Evolutionary conservation across 2,888 invertebrate genomes (phyloP), one percentile per base, ranked within the genome.

Genomic region (Cheilosia grossa): DNA sequence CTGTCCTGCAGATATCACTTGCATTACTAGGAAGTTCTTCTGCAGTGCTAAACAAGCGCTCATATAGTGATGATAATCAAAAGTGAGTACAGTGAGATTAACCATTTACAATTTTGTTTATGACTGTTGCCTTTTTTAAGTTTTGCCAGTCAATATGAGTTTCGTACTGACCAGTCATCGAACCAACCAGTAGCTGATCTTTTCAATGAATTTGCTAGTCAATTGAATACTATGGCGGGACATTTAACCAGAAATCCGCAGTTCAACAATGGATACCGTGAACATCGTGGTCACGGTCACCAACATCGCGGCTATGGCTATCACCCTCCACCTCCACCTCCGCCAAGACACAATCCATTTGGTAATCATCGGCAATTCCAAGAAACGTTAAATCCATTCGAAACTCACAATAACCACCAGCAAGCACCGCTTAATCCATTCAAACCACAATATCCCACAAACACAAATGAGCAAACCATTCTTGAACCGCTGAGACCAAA

Each of bases 31-130:
- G 64, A 9, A 42, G 49, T 15, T 54, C 54, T 6, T 19, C 44
- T 49, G 77, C 63, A n/a, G 77, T 64, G 27, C 9, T 82, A 47
- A 61, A 51, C 13, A 77, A 82, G 24, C 77, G 72, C 4, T 70
- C 77, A 4, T 72, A 66, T 24, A 13, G n/a, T 10, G 59, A 72
- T 0, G 59, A 72, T 0, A 24, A 70, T 42, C 78, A 44, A 59
- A 72, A 61, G 82, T 82, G 66, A 61, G 61, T 58, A 2, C 4
- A 9, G 0, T 17, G 19, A 2, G 10, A 1, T 24, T 17, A 0
- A 9, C 9, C 27, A 9, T 2, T 9, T 15, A 15, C 1, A 40
- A 9, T 40, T 24, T n/a, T 10, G 1, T 13, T 13, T 27, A 17
- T 4, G 19, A 37, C 15, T n/a, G 9, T 4, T 5, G 3, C 2